Evolutionary conservation across 2,113 vertebrate species (phyloP).

Genomic region (Colinus virginianus): DNA sequence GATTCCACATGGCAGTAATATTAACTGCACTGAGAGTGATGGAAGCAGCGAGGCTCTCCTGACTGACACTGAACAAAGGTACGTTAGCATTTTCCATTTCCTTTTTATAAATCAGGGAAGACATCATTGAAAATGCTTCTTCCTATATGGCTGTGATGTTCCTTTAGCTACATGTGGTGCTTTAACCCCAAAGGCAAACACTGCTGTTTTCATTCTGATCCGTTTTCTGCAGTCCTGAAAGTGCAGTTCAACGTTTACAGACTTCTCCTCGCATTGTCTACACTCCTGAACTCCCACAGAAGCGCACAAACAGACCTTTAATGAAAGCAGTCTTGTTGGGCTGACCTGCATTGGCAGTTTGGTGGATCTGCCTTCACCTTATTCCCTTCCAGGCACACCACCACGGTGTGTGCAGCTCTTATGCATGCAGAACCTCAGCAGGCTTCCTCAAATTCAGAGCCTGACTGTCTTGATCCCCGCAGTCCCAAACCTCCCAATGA

Average conservation of each 20-base stretch:
- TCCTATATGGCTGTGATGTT: background rate
- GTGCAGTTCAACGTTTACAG: background rate
- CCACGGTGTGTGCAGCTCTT: background rate
- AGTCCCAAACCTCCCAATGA: background rate
- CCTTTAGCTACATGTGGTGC: background rate
- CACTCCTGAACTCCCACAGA: background rate
- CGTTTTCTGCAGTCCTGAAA: background rate
- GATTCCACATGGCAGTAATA: background rate
- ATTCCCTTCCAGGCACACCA: background rate
- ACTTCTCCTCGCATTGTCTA: background rate
- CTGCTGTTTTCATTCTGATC: background rate
- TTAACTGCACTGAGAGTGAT: background rate
- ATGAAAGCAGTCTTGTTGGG: background rate
- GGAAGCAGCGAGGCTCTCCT: background rate
- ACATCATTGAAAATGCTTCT: background rate
- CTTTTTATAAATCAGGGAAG: background rate
- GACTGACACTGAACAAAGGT: background rate
- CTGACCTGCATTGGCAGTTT: background rate
- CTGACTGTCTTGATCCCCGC: background rate
- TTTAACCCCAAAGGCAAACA: background rate
- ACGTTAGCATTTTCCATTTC: background rate
- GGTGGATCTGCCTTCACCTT: background rate
- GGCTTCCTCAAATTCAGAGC: background rate
- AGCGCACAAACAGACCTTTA: background rate
- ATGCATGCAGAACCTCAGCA: background rate